Evolutionary conservation across 2,888 invertebrate genomes (phyloP).

Genomic region (Nebria salina): DNA sequence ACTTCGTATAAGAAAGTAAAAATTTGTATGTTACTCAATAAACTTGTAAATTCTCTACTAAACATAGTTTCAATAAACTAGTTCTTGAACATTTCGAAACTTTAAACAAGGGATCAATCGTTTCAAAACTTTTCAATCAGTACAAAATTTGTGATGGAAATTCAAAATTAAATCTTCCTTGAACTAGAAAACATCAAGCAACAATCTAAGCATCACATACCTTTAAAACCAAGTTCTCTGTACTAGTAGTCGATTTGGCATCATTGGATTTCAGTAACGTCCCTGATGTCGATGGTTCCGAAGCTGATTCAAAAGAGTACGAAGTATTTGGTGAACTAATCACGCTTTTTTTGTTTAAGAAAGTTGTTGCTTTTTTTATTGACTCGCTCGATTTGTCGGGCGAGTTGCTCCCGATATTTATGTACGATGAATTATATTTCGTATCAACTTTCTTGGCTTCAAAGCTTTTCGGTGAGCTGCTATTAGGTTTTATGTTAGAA

Average conservation of each 20-base stretch:
- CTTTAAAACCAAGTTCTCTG: conserved; percentile 27
- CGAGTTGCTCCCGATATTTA: background rate
- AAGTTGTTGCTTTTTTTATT: background rate
- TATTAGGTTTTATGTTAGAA: background rate
- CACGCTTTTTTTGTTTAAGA: background rate
- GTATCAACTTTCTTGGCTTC: background rate
- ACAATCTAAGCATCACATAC: background rate
- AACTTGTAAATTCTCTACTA: background rate
- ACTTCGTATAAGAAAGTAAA: too few relatives aligned
- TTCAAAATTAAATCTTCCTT: background rate
- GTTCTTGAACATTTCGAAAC: background rate
- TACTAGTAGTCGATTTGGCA: background rate
- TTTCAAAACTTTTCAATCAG: background rate
- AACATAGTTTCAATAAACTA: background rate
- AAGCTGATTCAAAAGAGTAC: background rate
- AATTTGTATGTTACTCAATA: background rate
- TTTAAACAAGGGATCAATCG: background rate
- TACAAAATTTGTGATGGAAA: background rate
- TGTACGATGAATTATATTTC: background rate
- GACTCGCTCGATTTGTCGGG: too few relatives aligned
- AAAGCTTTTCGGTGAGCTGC: background rate
- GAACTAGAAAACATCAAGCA: background rate
- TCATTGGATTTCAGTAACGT: background rate
- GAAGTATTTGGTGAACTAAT: background rate
- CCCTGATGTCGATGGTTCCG: background rate